Evolutionary conservation across 53 echinoderm and acorn worm genomes (phyloP).

Genomic region (Holothuria leucospilota): DNA sequence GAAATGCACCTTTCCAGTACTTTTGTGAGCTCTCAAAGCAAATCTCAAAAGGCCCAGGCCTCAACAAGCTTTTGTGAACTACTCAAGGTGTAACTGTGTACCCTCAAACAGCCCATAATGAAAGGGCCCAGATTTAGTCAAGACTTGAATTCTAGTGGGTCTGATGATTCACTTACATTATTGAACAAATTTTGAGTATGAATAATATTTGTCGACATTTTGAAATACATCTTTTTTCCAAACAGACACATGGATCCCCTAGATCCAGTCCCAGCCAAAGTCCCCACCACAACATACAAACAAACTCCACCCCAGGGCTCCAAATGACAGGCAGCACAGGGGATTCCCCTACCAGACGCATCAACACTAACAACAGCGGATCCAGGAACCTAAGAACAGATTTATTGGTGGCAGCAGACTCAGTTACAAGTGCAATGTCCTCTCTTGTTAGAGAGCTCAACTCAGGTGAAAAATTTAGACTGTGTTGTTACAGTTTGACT

Average conservation of each 20-base stretch:
- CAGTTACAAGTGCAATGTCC: conserved; percentile 97
- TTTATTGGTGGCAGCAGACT: conserved; percentile 89
- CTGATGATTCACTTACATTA: too few relatives aligned
- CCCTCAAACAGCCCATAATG: too few relatives aligned
- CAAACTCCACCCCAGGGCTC: conserved; percentile 60
- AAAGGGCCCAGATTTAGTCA: too few relatives aligned
- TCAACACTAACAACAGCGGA: conserved; percentile 49
- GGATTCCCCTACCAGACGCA: conserved; percentile 56
- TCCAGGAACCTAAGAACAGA: conserved; percentile 89
- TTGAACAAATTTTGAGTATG: too few relatives aligned
- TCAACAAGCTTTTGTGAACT: too few relatives aligned
- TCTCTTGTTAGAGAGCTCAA: conserved; percentile 92
- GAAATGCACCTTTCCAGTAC: too few relatives aligned
- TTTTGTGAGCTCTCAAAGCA: too few relatives aligned
- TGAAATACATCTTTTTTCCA: neutral
- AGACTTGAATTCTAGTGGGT: too few relatives aligned
- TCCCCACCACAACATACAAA: conserved; percentile 63
- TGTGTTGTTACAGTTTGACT: too few relatives aligned
- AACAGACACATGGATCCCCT: conserved; percentile 94
- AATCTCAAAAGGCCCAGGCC: too few relatives aligned
- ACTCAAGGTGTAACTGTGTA: too few relatives aligned
- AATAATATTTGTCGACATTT: too few relatives aligned
- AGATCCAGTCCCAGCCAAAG: conserved; percentile 91
- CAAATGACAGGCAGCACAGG: conserved; percentile 54
- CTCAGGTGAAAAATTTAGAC: conserved; percentile 67